Conservation (phyloP, 1,140 invertebrate species). For the Cyphomyrmex costatus region DNA sequence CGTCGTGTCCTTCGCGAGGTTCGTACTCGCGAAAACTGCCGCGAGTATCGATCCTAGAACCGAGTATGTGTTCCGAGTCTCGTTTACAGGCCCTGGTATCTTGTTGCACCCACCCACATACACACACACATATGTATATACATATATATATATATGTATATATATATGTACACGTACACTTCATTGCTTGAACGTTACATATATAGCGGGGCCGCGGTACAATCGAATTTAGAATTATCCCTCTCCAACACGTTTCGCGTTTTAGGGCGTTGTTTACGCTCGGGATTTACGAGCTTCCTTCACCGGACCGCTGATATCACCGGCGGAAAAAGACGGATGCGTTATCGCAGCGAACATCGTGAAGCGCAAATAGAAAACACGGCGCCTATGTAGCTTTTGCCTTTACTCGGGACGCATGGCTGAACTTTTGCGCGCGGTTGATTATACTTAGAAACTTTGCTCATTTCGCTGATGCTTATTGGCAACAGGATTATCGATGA, state of each 20-base stretch:
- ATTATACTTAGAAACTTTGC: conserved; percentile 11
- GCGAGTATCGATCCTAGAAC: conserved; percentile 45
- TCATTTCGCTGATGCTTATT: conserved; percentile 21
- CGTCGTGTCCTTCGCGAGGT: conserved; percentile 7
- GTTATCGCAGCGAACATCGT: conserved; percentile 21
- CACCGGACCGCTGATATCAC: conserved; percentile 41
- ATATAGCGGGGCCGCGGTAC: background rate
- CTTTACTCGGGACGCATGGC: background rate
- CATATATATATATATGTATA: no score
- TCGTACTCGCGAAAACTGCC: conserved; percentile 35
- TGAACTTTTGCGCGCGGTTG: background rate
- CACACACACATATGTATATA: no score
- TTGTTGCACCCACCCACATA: conserved; percentile 19
- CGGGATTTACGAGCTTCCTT: conserved; percentile 52
- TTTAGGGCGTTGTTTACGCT: conserved; percentile 56
- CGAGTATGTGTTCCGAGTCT: conserved; percentile 27
- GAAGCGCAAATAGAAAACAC: conserved; percentile 35
- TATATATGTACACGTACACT: background rate
- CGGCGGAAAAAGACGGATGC: conserved; percentile 36
- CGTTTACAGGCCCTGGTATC: conserved; percentile 37
- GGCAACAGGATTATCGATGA: background rate
- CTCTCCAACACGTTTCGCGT: conserved; percentile 21
- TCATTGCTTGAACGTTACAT: background rate
- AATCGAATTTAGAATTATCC: conserved; percentile 59
- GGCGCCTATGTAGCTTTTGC: background rate